Base-by-base conservation (phyloP, 2,797 vertebrate species). In the Sebastes wilsoni region DNA sequence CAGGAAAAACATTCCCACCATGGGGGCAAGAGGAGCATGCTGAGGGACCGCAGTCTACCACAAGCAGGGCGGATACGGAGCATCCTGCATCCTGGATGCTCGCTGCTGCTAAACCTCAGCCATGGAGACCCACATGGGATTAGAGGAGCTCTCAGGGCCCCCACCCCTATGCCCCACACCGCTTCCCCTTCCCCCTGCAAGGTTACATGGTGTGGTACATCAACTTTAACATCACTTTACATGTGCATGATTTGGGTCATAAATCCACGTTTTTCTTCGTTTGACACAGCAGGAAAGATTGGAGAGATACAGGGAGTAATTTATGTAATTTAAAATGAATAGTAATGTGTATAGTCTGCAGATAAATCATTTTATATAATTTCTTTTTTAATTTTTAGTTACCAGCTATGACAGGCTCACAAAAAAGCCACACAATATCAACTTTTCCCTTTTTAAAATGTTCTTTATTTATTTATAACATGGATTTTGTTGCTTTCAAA, bases 1-100 rank as follows among this genome's bases (percentile, higher is more conserved):
- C 76, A 85, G 85, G 86, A 86, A 88, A 90, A 92, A 87, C 80
- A 91, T 89, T 92, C 84, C 77, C 32, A 32, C 68, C 62, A 59
- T 27, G 58, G 73, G 70, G 66, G 54, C 58, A 20, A 61, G 85
- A 55, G 64, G 49, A 75, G 72, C 74, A 34, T 28, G 60, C 76
- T 77, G 81, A 65, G 89, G 68, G 66, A 64, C 68, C 74, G 81
- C 66, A 67, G 77, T 79, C 80, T 56, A 83, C 46, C 82, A 30
- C 65, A n/a, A 28, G 64, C 32, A 28, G 79, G 75, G 77, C 93
- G 92, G 94, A 96, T 92, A 67, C 85, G 0, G 61, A 77, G 76
- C 85, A 91, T 95, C 94, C 95, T 95, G 94, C 86, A 95, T 96
- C 96, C 96, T 96, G 95, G 91, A 96, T 96, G 91, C 86, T 94